Evolutionary conservation across 2,113 vertebrate genomes (phyloP).

Genomic region (Campylomormyrus tamandua): DNA sequence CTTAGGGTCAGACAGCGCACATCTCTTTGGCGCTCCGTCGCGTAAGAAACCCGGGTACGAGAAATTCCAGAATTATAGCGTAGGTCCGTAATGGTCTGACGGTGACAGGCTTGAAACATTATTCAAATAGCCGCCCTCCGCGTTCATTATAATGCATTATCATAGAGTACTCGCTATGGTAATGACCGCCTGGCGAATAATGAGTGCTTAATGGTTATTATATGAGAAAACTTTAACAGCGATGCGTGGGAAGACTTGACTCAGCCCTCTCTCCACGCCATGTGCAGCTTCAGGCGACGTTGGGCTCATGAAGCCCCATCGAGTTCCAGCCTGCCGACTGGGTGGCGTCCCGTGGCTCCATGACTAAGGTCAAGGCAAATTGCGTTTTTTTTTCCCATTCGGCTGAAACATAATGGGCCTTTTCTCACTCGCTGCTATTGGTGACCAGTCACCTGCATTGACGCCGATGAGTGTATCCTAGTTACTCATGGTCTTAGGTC

Average conservation of each 20-base stretch:
- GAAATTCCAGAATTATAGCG: background rate
- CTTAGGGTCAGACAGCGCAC: background rate
- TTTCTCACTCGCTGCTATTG: background rate
- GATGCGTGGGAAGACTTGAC: background rate
- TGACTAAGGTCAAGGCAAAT: background rate
- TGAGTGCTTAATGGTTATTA: background rate
- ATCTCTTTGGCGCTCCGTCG: background rate
- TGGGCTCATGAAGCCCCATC: background rate
- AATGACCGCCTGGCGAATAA: background rate
- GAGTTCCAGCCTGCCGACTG: background rate
- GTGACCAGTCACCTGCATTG: background rate
- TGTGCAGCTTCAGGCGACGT: background rate
- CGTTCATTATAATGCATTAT: background rate
- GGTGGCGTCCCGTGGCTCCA: background rate
- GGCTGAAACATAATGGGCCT: background rate
- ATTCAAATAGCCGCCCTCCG: background rate
- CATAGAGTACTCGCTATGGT: background rate
- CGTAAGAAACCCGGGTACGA: background rate
- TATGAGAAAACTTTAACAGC: background rate
- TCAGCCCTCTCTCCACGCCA: no score
- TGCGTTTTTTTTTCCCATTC: background rate
- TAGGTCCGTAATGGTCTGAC: background rate
- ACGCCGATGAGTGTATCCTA: background rate
- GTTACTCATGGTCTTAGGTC: background rate
- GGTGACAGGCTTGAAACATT: background rate